Conservation (phyloP, 2,888 invertebrate species). For the Branchipolynoe longqiensis region DNA sequence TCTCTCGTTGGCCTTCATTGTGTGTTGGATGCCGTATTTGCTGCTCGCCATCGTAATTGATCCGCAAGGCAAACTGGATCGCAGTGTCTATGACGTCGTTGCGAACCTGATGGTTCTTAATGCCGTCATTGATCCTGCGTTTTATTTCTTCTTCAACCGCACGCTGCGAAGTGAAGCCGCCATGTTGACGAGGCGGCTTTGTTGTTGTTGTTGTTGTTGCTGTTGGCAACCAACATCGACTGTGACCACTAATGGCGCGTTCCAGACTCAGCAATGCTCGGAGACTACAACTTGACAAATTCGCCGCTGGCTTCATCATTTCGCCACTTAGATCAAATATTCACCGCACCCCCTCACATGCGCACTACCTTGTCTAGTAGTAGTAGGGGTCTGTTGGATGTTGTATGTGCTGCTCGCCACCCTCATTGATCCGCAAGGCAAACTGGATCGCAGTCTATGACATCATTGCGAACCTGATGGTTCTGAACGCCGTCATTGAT, state of each 20-base stretch:
- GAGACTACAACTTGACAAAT: no score
- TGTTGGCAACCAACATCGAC: no score
- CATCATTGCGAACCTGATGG: slow-evolving; percentile 3
- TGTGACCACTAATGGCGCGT: no score
- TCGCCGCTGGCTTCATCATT: no score
- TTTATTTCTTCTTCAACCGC: slow-evolving; percentile 44
- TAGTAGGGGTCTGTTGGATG: slow-evolving; percentile 42
- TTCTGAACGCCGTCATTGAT: slow-evolving; percentile 2
- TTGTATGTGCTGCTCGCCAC: background rate
- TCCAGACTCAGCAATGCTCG: no score
- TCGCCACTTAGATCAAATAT: no score
- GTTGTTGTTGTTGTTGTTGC: no score
- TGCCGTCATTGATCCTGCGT: slow-evolving; percentile 6
- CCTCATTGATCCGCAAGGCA: slow-evolving; percentile 23
- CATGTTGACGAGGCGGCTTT: background rate
- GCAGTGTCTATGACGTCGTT: background rate
- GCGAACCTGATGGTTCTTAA: slow-evolving; percentile 28
- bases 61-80: background rate
- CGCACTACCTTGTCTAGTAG: no score
- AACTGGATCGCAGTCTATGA: slow-evolving; percentile 16
- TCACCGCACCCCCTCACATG: no score
- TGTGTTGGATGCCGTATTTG: slow-evolving; percentile 33
- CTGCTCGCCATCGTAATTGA: background rate
- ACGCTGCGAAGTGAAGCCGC: background rate
- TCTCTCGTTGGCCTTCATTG: slow-evolving; percentile 2